Evolutionary conservation across 2,797 vertebrate genomes (phyloP).

Genomic region (Cryptoprocta ferox): DNA sequence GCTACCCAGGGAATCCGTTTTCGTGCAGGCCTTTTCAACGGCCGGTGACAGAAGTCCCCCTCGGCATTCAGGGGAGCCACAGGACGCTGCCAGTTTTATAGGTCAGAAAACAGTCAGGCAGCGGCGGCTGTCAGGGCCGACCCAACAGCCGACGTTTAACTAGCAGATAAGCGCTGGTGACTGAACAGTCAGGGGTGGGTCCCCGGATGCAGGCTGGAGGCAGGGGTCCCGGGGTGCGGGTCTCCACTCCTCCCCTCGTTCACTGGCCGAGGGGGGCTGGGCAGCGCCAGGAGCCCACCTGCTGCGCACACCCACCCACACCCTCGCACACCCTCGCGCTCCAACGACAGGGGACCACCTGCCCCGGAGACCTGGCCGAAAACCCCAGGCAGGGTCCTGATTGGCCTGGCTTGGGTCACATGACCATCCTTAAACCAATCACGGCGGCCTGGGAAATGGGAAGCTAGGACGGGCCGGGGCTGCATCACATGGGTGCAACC

Average conservation of each 20-base stretch:
- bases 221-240: not conserved
- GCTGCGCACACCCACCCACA: too few species aligned
- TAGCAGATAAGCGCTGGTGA: rapidly evolving
- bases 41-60: not conserved
- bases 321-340: not conserved
- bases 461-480: not conserved
- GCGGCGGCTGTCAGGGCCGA: rapidly evolving
- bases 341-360: not conserved
- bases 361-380: not conserved
- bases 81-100: not conserved
- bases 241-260: too few species aligned
- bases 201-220: not conserved
- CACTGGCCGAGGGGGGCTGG: too few species aligned
- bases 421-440: not conserved
- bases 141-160: not conserved
- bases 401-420: not conserved
- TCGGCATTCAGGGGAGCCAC: not conserved
- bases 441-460: not conserved
- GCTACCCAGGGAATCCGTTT: rapidly evolving
- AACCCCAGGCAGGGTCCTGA: not conserved
- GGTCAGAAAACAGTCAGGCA: not conserved
- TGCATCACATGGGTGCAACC: not conserved
- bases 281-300: not conserved
- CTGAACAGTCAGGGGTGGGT: rapidly evolving
- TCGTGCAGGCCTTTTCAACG: not conserved